phyloP scores from a whole-genome alignment of 2,888 invertebrate species.

The Drosophila histrio region DNA sequence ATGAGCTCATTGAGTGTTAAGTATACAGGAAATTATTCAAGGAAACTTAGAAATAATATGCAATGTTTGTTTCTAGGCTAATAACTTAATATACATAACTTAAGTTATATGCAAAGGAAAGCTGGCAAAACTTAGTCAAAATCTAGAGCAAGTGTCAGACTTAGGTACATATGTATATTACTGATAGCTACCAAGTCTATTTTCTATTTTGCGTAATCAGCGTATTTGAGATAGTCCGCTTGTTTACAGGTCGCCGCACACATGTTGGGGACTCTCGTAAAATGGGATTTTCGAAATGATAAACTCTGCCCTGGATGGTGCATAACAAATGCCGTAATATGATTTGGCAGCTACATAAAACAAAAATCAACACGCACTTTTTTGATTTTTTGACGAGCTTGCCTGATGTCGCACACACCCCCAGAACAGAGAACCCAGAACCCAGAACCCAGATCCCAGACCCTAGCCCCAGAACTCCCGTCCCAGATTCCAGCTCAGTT shows the following conservation, averaged over 20 bases:
- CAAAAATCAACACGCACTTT: slow-evolving; percentile 57
- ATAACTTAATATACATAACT: too few relatives aligned
- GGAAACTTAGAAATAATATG: too few relatives aligned
- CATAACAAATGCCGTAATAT: slow-evolving; percentile 73
- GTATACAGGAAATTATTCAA: too few relatives aligned
- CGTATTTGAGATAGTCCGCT: neutral
- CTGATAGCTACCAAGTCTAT: too few relatives aligned
- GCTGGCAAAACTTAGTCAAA: too few relatives aligned
- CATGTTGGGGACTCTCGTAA: slow-evolving; percentile 17
- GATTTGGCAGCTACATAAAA: slow-evolving; percentile 65
- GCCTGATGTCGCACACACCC: slow-evolving; percentile 3
- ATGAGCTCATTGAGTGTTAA: too few relatives aligned
- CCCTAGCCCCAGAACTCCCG: neutral
- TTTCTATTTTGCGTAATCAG: neutral
- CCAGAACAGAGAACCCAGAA: neutral
- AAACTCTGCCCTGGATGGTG: slow-evolving; percentile 23
- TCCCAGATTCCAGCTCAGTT: neutral
- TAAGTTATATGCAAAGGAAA: too few relatives aligned
- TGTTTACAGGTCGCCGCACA: neutral
- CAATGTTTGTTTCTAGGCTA: too few relatives aligned
- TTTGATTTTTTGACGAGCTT: slow-evolving; percentile 35
- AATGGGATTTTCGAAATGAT: slow-evolving; percentile 53
- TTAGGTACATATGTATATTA: too few relatives aligned
- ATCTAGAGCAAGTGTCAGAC: too few relatives aligned
- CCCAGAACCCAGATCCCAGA: neutral